Evolutionary conservation across 2,888 invertebrate genomes (phyloP).

Genomic region (Saturnia japonica): DNA sequence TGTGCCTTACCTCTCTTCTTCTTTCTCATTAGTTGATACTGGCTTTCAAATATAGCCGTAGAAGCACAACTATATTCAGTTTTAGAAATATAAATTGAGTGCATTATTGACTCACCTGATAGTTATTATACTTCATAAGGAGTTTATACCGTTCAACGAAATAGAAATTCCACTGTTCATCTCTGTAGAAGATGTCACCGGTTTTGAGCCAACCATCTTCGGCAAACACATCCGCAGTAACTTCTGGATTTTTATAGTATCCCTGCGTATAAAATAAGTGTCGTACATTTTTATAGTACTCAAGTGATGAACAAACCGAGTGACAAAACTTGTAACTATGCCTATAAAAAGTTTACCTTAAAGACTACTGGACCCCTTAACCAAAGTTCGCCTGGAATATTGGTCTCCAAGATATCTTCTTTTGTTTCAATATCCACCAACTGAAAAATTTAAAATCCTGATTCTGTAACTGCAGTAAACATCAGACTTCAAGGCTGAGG

Average conservation of each 20-base stretch:
- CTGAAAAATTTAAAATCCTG: conserved; percentile 44
- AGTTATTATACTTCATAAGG: conserved; percentile 56
- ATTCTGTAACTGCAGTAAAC: too few relatives aligned
- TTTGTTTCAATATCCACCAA: conserved; percentile 60
- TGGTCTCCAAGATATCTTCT: conserved; percentile 53
- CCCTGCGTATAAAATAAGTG: conserved; percentile 39
- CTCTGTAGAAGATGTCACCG: conserved; percentile 70
- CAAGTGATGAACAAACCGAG: too few relatives aligned
- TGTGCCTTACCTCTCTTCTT: too few relatives aligned
- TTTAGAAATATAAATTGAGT: neutral
- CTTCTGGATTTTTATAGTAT: conserved; percentile 56
- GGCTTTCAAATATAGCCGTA: neutral
- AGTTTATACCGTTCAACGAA: conserved; percentile 70
- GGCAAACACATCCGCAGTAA: conserved; percentile 51
- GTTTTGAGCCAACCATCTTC: conserved; percentile 64
- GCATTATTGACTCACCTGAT: neutral
- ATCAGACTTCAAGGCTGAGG: too few relatives aligned
- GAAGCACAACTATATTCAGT: neutral
- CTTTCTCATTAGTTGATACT: too few relatives aligned
- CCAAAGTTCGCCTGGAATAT: conserved; percentile 69
- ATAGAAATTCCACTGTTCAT: conserved; percentile 64
- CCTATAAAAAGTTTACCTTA: conserved; percentile 40
- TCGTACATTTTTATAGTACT: neutral
- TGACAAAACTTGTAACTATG: too few relatives aligned
- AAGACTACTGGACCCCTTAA: conserved; percentile 55